Base-by-base conservation (phyloP, 2,113 vertebrate species). In the Galeopterus variegatus region DNA sequence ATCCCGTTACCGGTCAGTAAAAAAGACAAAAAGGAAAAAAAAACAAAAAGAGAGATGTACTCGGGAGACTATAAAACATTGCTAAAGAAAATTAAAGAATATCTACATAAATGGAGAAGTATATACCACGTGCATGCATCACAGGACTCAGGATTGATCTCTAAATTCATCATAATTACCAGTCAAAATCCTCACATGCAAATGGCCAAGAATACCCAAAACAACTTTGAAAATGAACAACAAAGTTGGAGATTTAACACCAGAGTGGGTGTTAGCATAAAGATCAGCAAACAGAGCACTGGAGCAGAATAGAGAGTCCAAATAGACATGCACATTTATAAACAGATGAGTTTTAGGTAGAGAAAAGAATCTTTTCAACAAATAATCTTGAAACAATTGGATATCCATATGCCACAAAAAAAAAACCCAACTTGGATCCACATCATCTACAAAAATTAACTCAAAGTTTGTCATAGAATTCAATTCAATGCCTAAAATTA, bases 141-240 rank as follows among this genome's bases (percentile, higher is more conserved):
- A 41, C 60, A 18, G 48, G n/a, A 11, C 24, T 19, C 45, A 23
- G 3, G 6, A 0, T 7, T 15, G 52, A n/a, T 23, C 48, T 77
- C 24, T 23, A n/a, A 3, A 8, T 33, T 9, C 36, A 21, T 1
- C 0, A 9, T 5, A 1, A 0, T 6, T 6, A 1, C 0, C 48
- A 26, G 12, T 45, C 62, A 54, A 15, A 28, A 65, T n/a, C 75
- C 26, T 28, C 12, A 28, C 7, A 48, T 52, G 13, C 33, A 28
- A 4, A 4, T 77, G 72, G 24, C 54, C 70, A 36, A 26, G 58
- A 33, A 64, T 26, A 8, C 15, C 81, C 23, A 28, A 26, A n/a
- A 28, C 8, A 5, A 2, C 12, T 5, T 9, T 18, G 23, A 28
- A 77, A 48, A 56, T 0, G 14, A 45, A n/a, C 56, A 10, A 7